phyloP scores from a whole-genome alignment of 1,140 invertebrate species.

The Vanessa atalanta region DNA sequence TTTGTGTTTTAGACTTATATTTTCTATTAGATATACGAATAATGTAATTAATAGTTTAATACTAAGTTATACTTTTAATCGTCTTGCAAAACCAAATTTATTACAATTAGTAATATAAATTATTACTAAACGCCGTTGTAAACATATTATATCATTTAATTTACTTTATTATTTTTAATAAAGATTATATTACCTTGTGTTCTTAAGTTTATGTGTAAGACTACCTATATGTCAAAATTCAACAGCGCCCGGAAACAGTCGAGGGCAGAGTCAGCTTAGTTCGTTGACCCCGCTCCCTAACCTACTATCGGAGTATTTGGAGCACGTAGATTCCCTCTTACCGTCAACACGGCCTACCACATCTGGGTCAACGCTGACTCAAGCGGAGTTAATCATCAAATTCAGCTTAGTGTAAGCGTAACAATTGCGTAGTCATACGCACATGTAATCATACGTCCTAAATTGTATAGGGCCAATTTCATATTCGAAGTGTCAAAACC shows the following conservation, averaged over 20 bases:
- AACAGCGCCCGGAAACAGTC: slow-evolving; percentile 55
- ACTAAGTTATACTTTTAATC: too few relatives aligned
- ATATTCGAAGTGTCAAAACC: slow-evolving; percentile 1
- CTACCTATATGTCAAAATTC: slow-evolving; percentile 37
- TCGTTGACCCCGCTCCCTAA: slow-evolving; percentile 74
- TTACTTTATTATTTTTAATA: too few relatives aligned
- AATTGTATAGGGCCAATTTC: slow-evolving; percentile 23
- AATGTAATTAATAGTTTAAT: too few relatives aligned
- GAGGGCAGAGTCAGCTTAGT: slow-evolving; percentile 57
- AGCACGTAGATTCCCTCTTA: slow-evolving; percentile 70
- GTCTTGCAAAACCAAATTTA: too few relatives aligned
- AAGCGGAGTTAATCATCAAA: slow-evolving; percentile 73
- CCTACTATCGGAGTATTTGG: slow-evolving; percentile 75
- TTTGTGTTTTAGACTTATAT: neutral
- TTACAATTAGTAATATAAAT: too few relatives aligned
- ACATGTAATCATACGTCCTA: slow-evolving; percentile 33
- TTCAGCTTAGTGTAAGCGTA: slow-evolving; percentile 58
- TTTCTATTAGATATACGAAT: too few relatives aligned
- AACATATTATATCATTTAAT: too few relatives aligned
- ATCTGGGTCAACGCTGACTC: slow-evolving; percentile 75
- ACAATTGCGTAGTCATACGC: slow-evolving; percentile 55
- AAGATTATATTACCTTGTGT: too few relatives aligned
- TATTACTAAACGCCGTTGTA: too few relatives aligned
- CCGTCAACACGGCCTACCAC: slow-evolving; percentile 63
- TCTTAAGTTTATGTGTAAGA: too few relatives aligned